Evolutionary conservation across 1,140 invertebrate species (phyloP).

Genomic region (Globodera rostochiensis): DNA sequence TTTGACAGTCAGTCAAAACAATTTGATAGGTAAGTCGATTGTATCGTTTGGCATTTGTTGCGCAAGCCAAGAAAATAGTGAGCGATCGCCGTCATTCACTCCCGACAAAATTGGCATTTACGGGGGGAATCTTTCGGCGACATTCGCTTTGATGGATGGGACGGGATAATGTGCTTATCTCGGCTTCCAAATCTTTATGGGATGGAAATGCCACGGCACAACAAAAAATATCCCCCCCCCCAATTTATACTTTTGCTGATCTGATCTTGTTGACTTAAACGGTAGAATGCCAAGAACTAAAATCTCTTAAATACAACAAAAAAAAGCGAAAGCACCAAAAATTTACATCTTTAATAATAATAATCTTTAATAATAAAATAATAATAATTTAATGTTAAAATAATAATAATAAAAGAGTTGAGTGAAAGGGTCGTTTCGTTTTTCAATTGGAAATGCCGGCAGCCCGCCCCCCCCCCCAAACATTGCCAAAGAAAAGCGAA

Average conservation of each 20-base stretch:
- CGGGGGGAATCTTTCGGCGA: background rate
- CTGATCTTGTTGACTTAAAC: background rate
- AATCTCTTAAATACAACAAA: too few species aligned
- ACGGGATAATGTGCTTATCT: background rate
- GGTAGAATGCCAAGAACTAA: too few species aligned
- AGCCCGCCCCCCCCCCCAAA: too few species aligned
- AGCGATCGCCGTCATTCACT: background rate
- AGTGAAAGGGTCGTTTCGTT: too few species aligned
- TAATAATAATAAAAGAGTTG: too few species aligned
- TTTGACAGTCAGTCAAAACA: background rate
- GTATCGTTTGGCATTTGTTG: conserved; percentile 2
- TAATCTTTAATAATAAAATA: too few species aligned
- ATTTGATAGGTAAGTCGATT: background rate
- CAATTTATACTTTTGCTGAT: conserved; percentile 13
- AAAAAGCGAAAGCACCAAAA: too few species aligned
- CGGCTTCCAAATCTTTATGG: background rate
- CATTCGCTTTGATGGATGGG: background rate
- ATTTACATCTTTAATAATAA: too few species aligned
- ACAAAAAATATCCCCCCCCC: background rate
- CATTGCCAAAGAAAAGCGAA: background rate
- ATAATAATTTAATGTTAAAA: too few species aligned
- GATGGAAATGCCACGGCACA: background rate
- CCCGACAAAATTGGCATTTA: background rate
- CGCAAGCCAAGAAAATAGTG: background rate
- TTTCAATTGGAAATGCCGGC: too few species aligned